Evolutionary conservation across 53 echinoderm and acorn worm species (phyloP).

Genomic region (Temnopleurus reevesii): DNA sequence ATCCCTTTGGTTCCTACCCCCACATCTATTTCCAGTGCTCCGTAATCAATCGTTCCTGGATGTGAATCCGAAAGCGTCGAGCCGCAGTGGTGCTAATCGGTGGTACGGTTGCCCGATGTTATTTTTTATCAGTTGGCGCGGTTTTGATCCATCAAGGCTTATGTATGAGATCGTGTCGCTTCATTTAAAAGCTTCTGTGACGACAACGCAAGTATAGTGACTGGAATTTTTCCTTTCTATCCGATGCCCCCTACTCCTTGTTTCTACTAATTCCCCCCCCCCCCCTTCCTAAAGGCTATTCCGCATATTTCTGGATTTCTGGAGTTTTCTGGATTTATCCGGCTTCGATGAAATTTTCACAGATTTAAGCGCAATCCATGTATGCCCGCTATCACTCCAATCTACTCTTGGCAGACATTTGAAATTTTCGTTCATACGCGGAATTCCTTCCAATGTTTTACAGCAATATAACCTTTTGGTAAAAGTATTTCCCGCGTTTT

Average conservation of each 20-base stretch:
- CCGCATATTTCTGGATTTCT: no score
- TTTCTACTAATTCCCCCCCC: background rate
- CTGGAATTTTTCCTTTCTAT: no score
- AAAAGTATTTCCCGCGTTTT: no score
- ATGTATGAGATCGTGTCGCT: background rate
- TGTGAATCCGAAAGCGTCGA: slow-evolving; percentile 7
- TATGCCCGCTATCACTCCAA: no score
- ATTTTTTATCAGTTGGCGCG: background rate
- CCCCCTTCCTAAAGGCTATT: background rate
- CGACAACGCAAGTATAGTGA: background rate
- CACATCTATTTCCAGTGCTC: background rate
- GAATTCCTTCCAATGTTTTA: no score
- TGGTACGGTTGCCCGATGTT: background rate
- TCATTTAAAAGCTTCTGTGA: background rate
- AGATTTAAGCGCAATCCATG: no score
- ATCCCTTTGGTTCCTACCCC: no score
- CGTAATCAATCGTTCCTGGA: background rate
- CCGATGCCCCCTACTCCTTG: background rate
- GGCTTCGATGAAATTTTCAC: no score
- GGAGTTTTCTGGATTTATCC: no score
- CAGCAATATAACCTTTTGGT: no score
- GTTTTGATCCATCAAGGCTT: background rate
- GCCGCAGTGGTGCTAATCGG: background rate
- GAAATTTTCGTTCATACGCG: no score
- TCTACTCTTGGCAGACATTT: no score